Evolutionary conservation across 2,113 vertebrate species (phyloP).

Genomic region (Cathartes aura): DNA sequence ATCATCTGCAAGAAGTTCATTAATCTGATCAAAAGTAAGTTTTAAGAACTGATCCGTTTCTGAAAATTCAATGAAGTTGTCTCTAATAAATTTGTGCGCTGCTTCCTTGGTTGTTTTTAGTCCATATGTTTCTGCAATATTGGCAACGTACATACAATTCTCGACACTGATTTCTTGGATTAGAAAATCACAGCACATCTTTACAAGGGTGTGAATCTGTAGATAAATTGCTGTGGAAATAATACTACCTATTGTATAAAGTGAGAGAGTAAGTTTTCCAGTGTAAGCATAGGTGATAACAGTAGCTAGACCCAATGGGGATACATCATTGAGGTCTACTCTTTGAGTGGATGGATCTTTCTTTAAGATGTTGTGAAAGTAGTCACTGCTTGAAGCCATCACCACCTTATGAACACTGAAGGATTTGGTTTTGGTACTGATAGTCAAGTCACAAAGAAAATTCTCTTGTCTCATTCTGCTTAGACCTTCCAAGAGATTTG

Average conservation of each 20-base stretch:
- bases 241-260: slow-evolving; percentile 95
- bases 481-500: slow-evolving; percentile 92
- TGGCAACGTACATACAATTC: slow-evolving; percentile 96
- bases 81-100: slow-evolving; percentile 93
- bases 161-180: slow-evolving; percentile 94
- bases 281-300: slow-evolving; percentile 96
- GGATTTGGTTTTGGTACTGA: slow-evolving; percentile 94
- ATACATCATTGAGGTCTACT: slow-evolving; percentile 92
- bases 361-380: slow-evolving; percentile 91
- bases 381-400: slow-evolving; percentile 96
- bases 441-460: slow-evolving; percentile 95
- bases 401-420: slow-evolving; percentile 95
- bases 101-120: slow-evolving; percentile 91
- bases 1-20: slow-evolving; percentile 94
- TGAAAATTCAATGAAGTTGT: slow-evolving; percentile 98
- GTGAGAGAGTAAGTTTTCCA: slow-evolving; percentile 93
- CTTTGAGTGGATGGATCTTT: slow-evolving; percentile 89
- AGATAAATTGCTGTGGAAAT: slow-evolving; percentile 91
- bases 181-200: slow-evolving; percentile 98
- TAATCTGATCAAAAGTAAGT: slow-evolving; percentile 97
- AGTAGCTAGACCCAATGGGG: slow-evolving; percentile 90
- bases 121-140: slow-evolving; percentile 94
- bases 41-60: slow-evolving; percentile 98
- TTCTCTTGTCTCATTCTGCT: slow-evolving; percentile 93
- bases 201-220: slow-evolving; percentile 92